A percentile compares a stretch with the other conserved stretches of the same genome.
Conservation (phyloP, 1,140 invertebrate genomes). For the Streblospio benedicti region DNA sequence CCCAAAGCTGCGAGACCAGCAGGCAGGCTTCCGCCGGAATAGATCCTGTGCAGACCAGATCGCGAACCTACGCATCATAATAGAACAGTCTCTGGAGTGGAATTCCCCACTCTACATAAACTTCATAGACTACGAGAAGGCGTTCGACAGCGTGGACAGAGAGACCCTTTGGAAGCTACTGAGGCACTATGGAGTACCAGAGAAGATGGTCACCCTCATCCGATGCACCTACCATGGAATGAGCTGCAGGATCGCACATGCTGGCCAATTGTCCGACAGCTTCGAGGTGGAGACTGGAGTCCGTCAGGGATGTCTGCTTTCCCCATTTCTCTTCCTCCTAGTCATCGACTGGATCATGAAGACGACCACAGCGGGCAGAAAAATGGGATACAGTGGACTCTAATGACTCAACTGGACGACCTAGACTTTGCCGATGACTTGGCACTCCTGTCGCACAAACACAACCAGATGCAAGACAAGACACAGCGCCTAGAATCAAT, state of each 20-base stretch:
- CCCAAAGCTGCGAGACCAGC: not conserved
- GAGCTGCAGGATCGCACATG: too few relatives aligned
- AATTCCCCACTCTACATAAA: too few relatives aligned
- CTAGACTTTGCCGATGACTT: constrained; percentile 3
- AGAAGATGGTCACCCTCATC: not conserved
- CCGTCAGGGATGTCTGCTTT: constrained; percentile 23
- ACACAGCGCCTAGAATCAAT: not conserved
- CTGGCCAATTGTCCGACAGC: not conserved
- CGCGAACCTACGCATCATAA: not conserved
- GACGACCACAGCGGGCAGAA: constrained; percentile 9
- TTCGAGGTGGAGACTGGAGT: constrained; percentile 10
- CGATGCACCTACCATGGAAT: too few relatives aligned
- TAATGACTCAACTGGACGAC: constrained; percentile 7
- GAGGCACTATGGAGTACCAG: constrained; percentile 1
- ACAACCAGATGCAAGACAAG: not conserved
- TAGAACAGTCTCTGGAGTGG: too few relatives aligned
- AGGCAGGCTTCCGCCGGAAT: constrained; percentile 1
- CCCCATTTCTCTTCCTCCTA: constrained; percentile 20
- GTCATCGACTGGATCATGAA: constrained; percentile 21
- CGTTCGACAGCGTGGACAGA: too few relatives aligned
- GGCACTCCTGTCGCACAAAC: not conserved
- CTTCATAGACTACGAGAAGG: too few relatives aligned
- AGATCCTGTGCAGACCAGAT: not conserved
- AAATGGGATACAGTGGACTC: not conserved
- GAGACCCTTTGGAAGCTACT: not conserved